Conservation (phyloP, 2,113 vertebrate species). For the Bucco capensis region DNA sequence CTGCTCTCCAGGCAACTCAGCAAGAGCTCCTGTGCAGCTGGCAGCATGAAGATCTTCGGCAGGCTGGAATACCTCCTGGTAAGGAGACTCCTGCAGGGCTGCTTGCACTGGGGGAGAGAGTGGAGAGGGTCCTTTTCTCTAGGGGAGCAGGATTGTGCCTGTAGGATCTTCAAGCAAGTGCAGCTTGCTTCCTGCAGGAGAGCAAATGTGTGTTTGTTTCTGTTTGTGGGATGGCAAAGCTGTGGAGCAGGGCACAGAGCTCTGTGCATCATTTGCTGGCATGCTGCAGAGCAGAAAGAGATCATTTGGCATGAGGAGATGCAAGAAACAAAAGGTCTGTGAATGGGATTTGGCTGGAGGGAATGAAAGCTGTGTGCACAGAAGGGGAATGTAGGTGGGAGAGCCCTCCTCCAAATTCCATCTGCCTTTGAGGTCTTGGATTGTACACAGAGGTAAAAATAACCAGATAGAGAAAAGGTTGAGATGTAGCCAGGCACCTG, state of each 20-base stretch:
- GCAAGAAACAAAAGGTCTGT: not conserved
- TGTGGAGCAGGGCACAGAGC: not conserved
- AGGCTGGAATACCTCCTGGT: constrained; percentile 79
- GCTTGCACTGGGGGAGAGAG: not conserved
- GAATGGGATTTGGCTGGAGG: not conserved
- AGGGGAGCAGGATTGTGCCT: not conserved
- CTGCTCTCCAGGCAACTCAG: not conserved
- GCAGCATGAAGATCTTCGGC: constrained; percentile 82
- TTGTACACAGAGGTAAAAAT: not conserved
- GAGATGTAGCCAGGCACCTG: not conserved
- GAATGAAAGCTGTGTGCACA: not conserved
- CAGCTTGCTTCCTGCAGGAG: not conserved
- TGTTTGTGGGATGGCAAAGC: not conserved
- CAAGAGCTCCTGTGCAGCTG: not conserved
- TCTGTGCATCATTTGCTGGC: not conserved
- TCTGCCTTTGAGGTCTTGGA: not conserved
- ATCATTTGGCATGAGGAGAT: not conserved
- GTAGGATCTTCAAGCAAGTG: not conserved
- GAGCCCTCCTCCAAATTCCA: not conserved
- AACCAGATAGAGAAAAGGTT: not conserved
- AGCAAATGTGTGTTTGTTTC: not conserved
- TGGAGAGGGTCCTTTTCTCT: not conserved
- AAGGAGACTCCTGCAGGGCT: constrained; percentile 47
- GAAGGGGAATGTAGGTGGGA: not conserved
- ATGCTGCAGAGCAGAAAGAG: not conserved